Percentiles rank a stretch among this genome's conserved stretches.
These are phyloP conservation scores for Chrysaora quinquecirrha DNA, from an alignment of 30 jellyfish, hydroid and myxozoan genomes.

Conservation along the genomic window DNA sequence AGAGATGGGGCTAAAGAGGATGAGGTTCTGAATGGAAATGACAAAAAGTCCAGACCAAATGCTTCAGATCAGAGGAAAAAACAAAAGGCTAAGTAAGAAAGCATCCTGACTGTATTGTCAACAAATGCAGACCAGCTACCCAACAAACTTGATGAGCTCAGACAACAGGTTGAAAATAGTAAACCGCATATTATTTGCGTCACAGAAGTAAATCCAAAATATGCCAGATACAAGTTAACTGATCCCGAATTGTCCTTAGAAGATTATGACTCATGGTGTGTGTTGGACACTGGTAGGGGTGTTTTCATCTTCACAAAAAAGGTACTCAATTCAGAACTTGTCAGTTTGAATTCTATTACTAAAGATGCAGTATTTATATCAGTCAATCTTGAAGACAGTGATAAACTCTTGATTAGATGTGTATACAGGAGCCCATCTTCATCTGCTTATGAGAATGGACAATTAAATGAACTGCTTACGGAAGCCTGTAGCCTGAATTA, in stretches of 20 bases:
- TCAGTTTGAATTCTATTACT: background rate
- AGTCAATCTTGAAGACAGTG: background rate
- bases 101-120: background rate
- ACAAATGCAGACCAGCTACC: background rate
- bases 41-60: background rate
- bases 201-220: background rate
- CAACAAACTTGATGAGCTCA: background rate
- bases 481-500: background rate
- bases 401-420: background rate
- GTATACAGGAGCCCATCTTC: background rate
- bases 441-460: background rate
- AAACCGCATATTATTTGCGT: background rate
- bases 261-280: background rate
- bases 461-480: background rate
- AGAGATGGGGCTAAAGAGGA: background rate
- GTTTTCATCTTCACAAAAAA: background rate
- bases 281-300: background rate
- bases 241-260: background rate
- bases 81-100: background rate
- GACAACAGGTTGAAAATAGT: background rate
- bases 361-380: background rate
- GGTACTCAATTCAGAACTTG: background rate
- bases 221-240: background rate
- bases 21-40: background rate
- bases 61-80: background rate